phyloP scores from a whole-genome alignment of 2,113 vertebrate genomes.

The Oxygymnocypris stewartii region DNA sequence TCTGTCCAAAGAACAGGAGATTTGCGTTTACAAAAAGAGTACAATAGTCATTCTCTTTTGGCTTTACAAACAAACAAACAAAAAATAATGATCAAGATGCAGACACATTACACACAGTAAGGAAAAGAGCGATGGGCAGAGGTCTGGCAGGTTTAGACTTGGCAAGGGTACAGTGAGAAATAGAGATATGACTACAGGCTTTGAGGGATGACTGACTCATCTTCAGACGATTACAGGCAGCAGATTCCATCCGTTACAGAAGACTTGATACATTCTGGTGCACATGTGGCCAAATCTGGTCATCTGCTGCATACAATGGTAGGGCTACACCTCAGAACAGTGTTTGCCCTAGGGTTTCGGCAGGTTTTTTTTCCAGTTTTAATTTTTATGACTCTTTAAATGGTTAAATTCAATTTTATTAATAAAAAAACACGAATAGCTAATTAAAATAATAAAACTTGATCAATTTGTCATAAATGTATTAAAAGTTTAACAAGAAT shows the following conservation, averaged over 20 bases:
- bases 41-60: background rate
- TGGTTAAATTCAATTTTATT: no score
- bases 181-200: conserved; percentile 64
- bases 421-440: no score
- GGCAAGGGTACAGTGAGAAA: conserved; percentile 45
- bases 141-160: conserved; percentile 50
- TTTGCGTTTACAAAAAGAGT: background rate
- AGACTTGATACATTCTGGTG: conserved; percentile 67
- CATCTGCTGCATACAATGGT: conserved; percentile 48
- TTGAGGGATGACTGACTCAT: conserved; percentile 72
- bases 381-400: no score
- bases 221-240: conserved; percentile 70
- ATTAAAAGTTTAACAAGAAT: no score
- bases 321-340: background rate
- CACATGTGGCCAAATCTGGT: conserved; percentile 68
- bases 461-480: no score
- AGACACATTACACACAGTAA: conserved; percentile 29
- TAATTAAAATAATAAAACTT: no score
- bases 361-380: no score
- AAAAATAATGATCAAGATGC: no score
- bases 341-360: no score
- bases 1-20: background rate
- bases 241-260: conserved; percentile 73
- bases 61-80: background rate
- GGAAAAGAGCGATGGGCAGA: conserved; percentile 32